phyloP scores from a whole-genome alignment of 2,888 invertebrate species.

The Ptilodon capucinus region DNA sequence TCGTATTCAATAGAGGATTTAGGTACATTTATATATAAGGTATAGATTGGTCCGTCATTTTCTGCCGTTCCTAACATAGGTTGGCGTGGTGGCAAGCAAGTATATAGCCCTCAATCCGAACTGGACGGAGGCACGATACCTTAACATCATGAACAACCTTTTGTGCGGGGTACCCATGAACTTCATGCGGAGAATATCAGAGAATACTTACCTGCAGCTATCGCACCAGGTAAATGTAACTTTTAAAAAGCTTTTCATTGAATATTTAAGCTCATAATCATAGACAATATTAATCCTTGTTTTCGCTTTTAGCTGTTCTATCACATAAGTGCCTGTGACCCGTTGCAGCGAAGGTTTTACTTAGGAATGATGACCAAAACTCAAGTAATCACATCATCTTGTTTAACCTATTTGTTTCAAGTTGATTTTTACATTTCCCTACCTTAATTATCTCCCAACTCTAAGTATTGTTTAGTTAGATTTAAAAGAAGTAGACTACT shows the following conservation, averaged over 20 bases:
- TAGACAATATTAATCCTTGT: no score
- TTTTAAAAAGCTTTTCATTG: no score
- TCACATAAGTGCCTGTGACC: constrained; percentile 70
- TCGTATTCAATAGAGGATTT: no score
- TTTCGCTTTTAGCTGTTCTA: constrained; percentile 69
- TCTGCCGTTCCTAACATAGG: constrained; percentile 40
- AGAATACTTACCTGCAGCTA: constrained; percentile 58
- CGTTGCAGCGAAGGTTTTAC: constrained; percentile 66
- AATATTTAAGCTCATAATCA: no score
- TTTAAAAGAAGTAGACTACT: no score
- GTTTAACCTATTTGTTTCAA: not conserved
- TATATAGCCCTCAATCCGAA: constrained; percentile 55
- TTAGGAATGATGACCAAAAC: constrained; percentile 68
- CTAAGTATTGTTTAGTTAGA: no score
- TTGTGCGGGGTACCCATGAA: constrained; percentile 71
- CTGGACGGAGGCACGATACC: constrained; percentile 56
- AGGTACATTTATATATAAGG: no score
- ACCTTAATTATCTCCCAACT: no score
- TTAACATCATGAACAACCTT: constrained; percentile 73
- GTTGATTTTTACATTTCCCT: no score
- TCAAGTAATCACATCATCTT: constrained; percentile 48
- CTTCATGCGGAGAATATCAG: constrained; percentile 57
- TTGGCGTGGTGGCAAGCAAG: constrained; percentile 63
- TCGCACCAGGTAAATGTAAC: constrained; percentile 70
- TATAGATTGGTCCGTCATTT: not conserved